Conservation (phyloP, 2,797 vertebrate genomes). For the Onychomys arenicola region DNA sequence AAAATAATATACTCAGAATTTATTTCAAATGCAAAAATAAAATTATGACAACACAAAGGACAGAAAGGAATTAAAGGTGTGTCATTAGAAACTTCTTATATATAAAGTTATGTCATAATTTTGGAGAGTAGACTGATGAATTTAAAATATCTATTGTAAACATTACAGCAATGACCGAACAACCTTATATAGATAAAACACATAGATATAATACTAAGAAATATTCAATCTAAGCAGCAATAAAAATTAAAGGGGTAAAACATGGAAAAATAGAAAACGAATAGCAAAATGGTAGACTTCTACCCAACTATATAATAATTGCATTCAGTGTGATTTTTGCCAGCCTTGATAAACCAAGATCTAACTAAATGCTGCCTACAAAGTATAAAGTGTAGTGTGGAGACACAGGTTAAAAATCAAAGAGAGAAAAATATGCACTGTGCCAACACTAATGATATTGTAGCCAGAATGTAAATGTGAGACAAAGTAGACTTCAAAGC, state of each 20-base stretch:
- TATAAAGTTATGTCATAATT: background rate
- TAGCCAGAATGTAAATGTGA: background rate
- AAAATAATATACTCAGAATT: background rate
- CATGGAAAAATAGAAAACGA: background rate
- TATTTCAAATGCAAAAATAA: background rate
- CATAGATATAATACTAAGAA: slow-evolving; percentile 18
- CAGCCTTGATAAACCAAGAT: background rate
- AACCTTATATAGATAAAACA: background rate
- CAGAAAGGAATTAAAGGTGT: background rate
- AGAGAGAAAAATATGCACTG: background rate
- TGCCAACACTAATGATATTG: background rate
- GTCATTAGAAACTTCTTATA: background rate
- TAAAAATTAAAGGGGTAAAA: background rate
- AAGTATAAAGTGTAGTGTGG: slow-evolving; percentile 4
- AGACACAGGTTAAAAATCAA: slow-evolving; percentile 42
- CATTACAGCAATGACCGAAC: background rate
- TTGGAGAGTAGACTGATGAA: background rate
- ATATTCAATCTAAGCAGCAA: background rate
- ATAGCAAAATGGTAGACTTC: background rate
- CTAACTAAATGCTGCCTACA: background rate
- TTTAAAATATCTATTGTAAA: background rate
- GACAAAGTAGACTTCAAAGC: slow-evolving; percentile 10
- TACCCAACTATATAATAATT: background rate
- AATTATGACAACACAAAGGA: background rate
- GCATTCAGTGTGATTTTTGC: background rate